Percentiles rank a stretch among this genome's conserved stretches.
Conservation (phyloP, 2,797 vertebrate species). For the Tadarida brasiliensis region DNA sequence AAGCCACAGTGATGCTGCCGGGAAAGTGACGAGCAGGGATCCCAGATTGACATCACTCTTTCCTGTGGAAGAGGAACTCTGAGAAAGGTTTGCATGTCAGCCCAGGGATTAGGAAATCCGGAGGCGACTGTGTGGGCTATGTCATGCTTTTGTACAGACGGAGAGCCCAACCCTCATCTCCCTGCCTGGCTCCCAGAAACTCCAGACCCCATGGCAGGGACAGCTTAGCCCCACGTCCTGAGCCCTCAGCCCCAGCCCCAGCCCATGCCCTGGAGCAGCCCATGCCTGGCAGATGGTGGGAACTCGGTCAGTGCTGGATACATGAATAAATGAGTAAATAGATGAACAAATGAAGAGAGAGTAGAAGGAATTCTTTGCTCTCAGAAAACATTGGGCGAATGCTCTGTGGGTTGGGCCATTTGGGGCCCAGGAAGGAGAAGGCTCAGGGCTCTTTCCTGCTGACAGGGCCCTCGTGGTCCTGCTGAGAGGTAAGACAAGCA, state of each 20-base stretch:
- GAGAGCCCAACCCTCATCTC: not conserved
- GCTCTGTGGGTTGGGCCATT: not conserved
- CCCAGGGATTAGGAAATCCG: constrained; percentile 41
- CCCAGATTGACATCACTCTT: not conserved
- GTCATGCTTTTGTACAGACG: not conserved
- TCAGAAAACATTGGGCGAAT: not conserved
- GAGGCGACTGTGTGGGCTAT: not conserved
- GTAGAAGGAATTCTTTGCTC: not conserved
- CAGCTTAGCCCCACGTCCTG: not conserved
- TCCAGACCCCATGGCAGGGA: not conserved
- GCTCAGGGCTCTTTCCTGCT: not conserved
- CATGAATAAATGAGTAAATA: not conserved
- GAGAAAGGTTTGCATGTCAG: not conserved
- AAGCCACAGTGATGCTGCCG: not conserved
- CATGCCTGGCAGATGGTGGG: not conserved
- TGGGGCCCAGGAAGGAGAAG: not conserved
- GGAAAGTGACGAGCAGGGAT: not conserved
- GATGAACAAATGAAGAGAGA: not conserved
- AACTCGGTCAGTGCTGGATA: not conserved
- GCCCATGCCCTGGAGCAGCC: too few relatives aligned
- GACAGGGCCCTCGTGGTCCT: not conserved
- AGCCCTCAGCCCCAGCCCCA: not conserved
- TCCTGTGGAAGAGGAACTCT: constrained; percentile 19
- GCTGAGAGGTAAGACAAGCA: not conserved
- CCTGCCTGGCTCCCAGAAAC: not conserved